A percentile compares a stretch with the other conserved stretches of the same genome.
These are phyloP conservation scores for Orientallactaga sibirica DNA, from an alignment of 2,797 vertebrate genomes.

Conservation along the genomic window DNA sequence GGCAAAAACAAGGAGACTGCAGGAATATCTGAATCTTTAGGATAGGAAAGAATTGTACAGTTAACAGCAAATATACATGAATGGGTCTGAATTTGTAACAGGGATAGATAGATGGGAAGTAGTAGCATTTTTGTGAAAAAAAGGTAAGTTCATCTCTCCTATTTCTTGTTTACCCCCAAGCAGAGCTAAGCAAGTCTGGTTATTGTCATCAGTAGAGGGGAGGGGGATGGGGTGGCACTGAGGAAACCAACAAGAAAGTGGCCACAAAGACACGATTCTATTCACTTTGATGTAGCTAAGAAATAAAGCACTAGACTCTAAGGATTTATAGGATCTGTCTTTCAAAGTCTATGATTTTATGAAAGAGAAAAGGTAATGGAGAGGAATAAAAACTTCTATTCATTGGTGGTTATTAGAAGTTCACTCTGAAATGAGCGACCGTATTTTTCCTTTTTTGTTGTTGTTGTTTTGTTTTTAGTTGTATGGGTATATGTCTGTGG, in stretches of 20 bases:
- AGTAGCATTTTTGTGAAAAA: not conserved
- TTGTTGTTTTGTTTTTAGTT: too few species aligned
- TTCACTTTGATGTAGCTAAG: not conserved
- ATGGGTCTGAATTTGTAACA: not conserved
- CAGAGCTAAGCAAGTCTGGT: not conserved
- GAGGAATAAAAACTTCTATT: not conserved
- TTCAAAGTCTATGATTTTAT: conserved; percentile 16
- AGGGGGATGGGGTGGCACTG: not conserved
- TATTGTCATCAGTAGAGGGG: not conserved
- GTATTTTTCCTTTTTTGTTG: not conserved
- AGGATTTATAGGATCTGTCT: not conserved
- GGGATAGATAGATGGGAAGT: not conserved
- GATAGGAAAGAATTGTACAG: not conserved
- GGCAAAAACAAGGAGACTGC: not conserved
- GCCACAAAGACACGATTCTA: not conserved
- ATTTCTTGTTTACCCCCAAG: not conserved
- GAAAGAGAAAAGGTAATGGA: not conserved
- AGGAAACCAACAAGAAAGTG: not conserved
- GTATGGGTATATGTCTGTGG: too few species aligned
- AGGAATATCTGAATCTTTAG: not conserved
- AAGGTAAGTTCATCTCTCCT: not conserved
- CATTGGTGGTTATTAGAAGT: not conserved
- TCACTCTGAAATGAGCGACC: not conserved
- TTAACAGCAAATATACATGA: not conserved
- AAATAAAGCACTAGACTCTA: not conserved